Evolutionary conservation across 2,888 invertebrate species (phyloP).

Genomic region (Agrochola macilenta): DNA sequence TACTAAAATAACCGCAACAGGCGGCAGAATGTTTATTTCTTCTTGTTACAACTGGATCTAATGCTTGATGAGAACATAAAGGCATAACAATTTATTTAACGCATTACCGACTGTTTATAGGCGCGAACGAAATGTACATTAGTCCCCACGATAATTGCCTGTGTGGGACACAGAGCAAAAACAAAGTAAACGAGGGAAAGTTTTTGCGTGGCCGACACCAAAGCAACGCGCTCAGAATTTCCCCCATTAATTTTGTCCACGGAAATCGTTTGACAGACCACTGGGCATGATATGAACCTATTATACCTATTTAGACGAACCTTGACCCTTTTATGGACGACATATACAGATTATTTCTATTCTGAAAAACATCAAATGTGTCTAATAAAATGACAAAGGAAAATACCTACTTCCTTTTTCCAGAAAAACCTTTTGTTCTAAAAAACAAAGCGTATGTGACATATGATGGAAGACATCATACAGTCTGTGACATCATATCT

Average conservation of each 20-base stretch:
- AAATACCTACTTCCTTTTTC: conserved; percentile 11
- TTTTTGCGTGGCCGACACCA: conserved; percentile 72
- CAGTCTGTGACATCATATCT: conserved; percentile 47
- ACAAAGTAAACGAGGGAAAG: conserved; percentile 69
- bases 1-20: not conserved
- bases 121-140: conserved; percentile 63
- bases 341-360: conserved; percentile 6
- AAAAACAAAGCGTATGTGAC: conserved; percentile 33
- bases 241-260: conserved; percentile 74
- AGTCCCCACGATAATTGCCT: conserved; percentile 63
- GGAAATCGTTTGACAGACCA: conserved; percentile 75
- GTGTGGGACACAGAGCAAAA: conserved; percentile 66
- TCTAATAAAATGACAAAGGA: conserved; percentile 4
- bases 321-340: conserved; percentile 36
- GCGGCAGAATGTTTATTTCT: not conserved
- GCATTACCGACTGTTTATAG: conserved; percentile 47
- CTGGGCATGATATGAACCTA: conserved; percentile 65
- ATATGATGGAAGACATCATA: conserved; percentile 37
- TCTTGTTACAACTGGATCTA: conserved; percentile 30
- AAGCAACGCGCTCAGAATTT: conserved; percentile 70
- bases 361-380: conserved; percentile 9
- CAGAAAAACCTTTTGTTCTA: conserved; percentile 21
- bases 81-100: conserved; percentile 60
- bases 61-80: conserved; percentile 52
- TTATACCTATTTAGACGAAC: conserved; percentile 49